Evolutionary conservation across 2,888 invertebrate species (phyloP).

Genomic region (Aplocera efformata): DNA sequence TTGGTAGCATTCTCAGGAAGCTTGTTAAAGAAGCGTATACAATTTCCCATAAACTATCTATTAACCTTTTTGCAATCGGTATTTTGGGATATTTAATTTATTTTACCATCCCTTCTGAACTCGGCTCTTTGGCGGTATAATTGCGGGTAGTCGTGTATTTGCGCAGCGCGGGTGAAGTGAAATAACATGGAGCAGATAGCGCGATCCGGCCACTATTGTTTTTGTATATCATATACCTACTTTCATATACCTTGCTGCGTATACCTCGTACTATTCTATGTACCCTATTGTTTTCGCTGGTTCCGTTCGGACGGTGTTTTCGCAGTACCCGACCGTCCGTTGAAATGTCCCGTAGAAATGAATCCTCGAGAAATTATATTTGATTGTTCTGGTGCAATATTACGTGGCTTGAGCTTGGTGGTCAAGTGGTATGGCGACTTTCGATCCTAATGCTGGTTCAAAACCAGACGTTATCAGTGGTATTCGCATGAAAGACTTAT

Average conservation of each 20-base stretch:
- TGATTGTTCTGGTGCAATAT: too few species aligned
- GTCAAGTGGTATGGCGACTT: too few species aligned
- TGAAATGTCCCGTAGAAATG: background rate
- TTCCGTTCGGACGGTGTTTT: constrained; percentile 6
- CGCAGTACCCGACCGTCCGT: too few species aligned
- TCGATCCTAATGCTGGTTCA: too few species aligned
- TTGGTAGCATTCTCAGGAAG: too few species aligned
- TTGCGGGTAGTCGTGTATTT: constrained; percentile 54
- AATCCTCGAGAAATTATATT: background rate
- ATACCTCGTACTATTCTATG: constrained; percentile 11
- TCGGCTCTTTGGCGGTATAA: constrained; percentile 36
- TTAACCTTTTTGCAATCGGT: too few species aligned
- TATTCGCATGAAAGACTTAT: too few species aligned
- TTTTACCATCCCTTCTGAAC: constrained; percentile 6
- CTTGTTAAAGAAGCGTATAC: too few species aligned
- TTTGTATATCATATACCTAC: constrained; percentile 22
- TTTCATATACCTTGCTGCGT: constrained; percentile 3
- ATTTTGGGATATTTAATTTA: background rate
- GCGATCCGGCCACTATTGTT: constrained; percentile 37
- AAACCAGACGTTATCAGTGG: too few species aligned
- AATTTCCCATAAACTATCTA: too few species aligned
- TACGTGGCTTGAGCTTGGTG: too few species aligned
- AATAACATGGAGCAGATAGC: constrained; percentile 66
- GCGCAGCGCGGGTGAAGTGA: constrained; percentile 58
- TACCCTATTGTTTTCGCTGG: constrained; percentile 35